These are phyloP conservation scores for Caenorhabditis latens DNA, from an alignment of 1,140 invertebrate genomes.

Conservation along the genomic window DNA sequence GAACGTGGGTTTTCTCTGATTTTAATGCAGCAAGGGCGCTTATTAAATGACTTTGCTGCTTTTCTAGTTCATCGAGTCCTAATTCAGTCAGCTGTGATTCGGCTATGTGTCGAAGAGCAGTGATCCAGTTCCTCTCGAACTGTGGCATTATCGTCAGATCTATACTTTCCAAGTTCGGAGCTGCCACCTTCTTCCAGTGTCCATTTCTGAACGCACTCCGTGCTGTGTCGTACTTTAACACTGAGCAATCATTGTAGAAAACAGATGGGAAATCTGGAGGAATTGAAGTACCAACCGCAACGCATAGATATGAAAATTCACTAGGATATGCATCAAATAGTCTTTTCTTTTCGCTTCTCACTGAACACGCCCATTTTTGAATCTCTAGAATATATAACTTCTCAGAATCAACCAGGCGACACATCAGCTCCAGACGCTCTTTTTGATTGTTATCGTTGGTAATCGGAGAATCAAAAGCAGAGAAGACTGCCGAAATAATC, in stretches of 20 bases:
- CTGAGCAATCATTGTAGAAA: not conserved
- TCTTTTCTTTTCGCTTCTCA: not conserved
- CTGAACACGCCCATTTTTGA: constrained; percentile 32
- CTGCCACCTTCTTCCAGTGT: constrained; percentile 18
- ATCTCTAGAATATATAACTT: constrained; percentile 40
- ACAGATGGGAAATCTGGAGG: not conserved
- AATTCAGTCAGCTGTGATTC: not conserved
- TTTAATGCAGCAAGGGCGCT: constrained; percentile 20
- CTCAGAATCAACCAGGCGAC: constrained; percentile 18
- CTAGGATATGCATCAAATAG: constrained; percentile 20
- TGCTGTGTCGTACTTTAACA: constrained; percentile 17
- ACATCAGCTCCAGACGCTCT: constrained; percentile 3
- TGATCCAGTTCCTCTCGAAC: constrained; percentile 35
- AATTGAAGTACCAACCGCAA: constrained; percentile 5
- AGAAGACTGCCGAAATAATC: constrained; percentile 17
- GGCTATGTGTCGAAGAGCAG: constrained; percentile 18
- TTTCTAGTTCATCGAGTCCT: not conserved
- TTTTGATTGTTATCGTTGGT: not conserved
- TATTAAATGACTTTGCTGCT: not conserved
- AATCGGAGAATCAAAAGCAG: constrained; percentile 4
- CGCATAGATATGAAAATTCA: constrained; percentile 32
- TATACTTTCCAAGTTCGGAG: not conserved
- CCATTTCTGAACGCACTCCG: constrained; percentile 40
- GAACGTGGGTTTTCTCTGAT: not conserved
- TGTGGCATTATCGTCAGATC: not conserved